These are phyloP conservation scores for Shinisaurus crocodilurus DNA, from an alignment of 2,113 vertebrate genomes.

Conservation along the genomic window DNA sequence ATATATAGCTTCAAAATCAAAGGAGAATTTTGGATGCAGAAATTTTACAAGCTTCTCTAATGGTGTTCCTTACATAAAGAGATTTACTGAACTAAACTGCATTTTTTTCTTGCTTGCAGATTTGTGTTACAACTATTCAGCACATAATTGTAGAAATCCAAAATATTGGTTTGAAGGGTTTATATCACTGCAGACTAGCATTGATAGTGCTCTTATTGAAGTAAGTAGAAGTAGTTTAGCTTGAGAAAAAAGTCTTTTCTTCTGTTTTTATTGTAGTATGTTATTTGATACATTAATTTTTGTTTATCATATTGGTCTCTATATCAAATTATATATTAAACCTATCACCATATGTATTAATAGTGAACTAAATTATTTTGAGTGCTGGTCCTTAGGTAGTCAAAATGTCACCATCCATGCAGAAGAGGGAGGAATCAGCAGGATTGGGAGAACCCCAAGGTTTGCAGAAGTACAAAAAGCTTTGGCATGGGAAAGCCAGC, in stretches of 20 bases:
- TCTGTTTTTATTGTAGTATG: background rate
- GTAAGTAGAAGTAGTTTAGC: slow-evolving; percentile 52
- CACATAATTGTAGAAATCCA: slow-evolving; percentile 21
- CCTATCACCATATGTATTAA: too few relatives aligned
- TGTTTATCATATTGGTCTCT: too few relatives aligned
- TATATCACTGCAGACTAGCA: slow-evolving; percentile 76
- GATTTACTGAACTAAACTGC: background rate
- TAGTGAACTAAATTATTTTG: too few relatives aligned
- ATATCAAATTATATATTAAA: too few relatives aligned
- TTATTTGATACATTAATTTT: too few relatives aligned
- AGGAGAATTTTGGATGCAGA: background rate
- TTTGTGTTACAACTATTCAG: slow-evolving; percentile 26
- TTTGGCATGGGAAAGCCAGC: too few relatives aligned
- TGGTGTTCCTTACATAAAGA: background rate
- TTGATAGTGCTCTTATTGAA: slow-evolving; percentile 79
- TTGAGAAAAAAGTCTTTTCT: background rate
- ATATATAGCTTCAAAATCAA: background rate
- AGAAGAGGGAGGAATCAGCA: too few relatives aligned
- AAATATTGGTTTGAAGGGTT: slow-evolving; percentile 74
- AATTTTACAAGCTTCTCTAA: background rate
- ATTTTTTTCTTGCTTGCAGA: slow-evolving; percentile 25
- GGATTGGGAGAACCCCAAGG: too few relatives aligned
- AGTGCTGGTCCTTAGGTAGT: too few relatives aligned
- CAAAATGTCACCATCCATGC: too few relatives aligned
- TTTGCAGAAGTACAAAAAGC: too few relatives aligned